Evolutionary conservation across 2,113 vertebrate genomes (phyloP).

Genomic region (Oxyura jamaicensis): DNA sequence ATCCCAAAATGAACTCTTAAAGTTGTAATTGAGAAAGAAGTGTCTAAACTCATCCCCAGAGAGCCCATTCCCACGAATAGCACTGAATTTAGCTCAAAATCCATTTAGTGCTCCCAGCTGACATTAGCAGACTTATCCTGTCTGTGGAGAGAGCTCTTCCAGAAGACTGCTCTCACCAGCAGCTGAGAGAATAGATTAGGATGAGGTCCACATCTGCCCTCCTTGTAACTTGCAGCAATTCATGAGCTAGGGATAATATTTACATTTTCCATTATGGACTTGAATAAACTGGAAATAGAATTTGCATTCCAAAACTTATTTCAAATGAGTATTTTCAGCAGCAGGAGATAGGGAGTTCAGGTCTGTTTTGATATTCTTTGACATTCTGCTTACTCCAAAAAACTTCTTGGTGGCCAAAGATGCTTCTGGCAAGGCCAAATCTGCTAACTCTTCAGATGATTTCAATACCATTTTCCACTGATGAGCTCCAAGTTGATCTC

Average conservation of each 20-base stretch:
- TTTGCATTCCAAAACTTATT: not conserved
- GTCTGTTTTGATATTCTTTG: not conserved
- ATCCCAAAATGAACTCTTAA: not conserved
- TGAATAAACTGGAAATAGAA: not conserved
- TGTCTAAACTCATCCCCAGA: not conserved
- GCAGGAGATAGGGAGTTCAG: not conserved
- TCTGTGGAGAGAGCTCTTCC: not conserved
- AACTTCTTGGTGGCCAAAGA: not conserved
- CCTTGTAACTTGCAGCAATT: not conserved
- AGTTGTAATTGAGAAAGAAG: slow-evolving; percentile 5
- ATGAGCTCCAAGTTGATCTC: not conserved
- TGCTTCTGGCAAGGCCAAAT: not conserved
- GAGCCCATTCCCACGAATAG: not conserved
- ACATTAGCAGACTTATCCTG: not conserved
- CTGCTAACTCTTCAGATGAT: not conserved
- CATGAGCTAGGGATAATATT: not conserved
- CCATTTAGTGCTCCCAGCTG: slow-evolving; percentile 21
- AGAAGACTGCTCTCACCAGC: not conserved
- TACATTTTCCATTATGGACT: not conserved
- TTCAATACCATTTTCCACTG: not conserved
- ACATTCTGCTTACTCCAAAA: not conserved
- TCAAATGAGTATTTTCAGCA: not conserved
- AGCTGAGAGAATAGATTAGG: not conserved
- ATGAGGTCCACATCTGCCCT: not conserved
- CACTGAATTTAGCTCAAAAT: slow-evolving; percentile 13